phyloP scores from a whole-genome alignment of 1,140 invertebrate species.

The Aphelenchoides fujianensis region DNA sequence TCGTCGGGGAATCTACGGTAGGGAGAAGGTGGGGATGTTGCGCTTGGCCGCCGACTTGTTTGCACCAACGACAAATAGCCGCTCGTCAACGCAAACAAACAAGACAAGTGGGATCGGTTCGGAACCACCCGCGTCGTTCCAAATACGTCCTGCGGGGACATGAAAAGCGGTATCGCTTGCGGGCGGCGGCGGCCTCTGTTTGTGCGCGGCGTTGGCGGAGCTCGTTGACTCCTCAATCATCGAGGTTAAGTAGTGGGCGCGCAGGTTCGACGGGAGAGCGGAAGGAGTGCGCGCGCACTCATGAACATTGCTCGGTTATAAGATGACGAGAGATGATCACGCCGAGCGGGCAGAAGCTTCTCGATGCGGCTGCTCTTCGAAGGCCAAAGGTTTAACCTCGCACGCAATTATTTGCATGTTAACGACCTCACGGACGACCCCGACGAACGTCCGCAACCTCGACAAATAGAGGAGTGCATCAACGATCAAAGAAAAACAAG shows the following conservation, averaged over 20 bases:
- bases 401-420: no score
- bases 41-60: not conserved
- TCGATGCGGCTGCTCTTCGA: not conserved
- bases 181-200: not conserved
- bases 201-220: not conserved
- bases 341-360: not conserved
- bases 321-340: not conserved
- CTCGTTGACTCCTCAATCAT: conserved; percentile 1
- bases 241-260: no score
- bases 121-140: not conserved
- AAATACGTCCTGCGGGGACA: no score
- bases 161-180: not conserved
- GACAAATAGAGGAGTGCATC: not conserved
- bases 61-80: not conserved
- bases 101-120: not conserved
- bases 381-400: conserved; percentile 1
- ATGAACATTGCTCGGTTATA: not conserved
- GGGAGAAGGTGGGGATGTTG: no score
- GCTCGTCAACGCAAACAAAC: not conserved
- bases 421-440: no score
- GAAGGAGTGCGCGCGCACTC: not conserved
- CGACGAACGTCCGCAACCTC: not conserved
- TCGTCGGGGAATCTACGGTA: no score
- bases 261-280: not conserved
- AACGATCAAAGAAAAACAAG: not conserved